Percentiles rank a stretch among this genome's conserved stretches.
Evolutionary conservation across 2,113 vertebrate genomes (phyloP).

Genomic region (Aptenodytes patagonicus): DNA sequence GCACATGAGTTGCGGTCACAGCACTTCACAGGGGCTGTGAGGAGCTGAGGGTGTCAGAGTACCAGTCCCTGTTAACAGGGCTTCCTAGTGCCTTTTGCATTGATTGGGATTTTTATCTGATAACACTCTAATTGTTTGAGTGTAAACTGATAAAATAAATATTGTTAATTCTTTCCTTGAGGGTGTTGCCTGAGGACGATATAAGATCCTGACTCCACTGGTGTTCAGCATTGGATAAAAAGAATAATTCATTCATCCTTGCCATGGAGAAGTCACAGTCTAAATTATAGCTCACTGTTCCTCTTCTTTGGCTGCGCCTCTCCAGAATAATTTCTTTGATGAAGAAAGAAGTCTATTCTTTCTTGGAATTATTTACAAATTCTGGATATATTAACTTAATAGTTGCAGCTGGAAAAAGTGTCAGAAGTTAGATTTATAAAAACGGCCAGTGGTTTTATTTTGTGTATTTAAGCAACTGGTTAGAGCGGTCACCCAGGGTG

Average conservation of each 20-base stretch:
- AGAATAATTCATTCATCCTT: neutral
- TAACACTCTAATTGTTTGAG: neutral
- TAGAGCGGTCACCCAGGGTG: neutral
- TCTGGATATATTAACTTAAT: neutral
- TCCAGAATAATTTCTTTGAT: neutral
- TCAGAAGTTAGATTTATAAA: neutral
- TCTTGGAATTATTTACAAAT: neutral
- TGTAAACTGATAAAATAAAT: neutral
- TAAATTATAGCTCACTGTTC: neutral
- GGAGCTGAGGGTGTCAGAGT: neutral
- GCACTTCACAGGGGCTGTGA: neutral
- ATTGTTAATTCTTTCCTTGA: neutral
- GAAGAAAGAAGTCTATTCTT: neutral
- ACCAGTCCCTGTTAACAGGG: neutral
- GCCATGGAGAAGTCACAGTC: neutral
- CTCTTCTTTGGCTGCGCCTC: neutral
- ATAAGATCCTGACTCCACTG: neutral
- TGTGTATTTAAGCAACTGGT: neutral
- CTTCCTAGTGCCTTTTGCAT: neutral
- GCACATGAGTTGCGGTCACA: accelerated
- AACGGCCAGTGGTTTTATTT: neutral
- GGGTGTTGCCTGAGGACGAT: neutral
- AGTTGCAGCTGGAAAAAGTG: neutral
- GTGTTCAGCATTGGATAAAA: neutral
- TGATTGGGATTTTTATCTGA: neutral